Evolutionary conservation across 2,113 vertebrate genomes (phyloP).

Genomic region (Tauraco erythrolophus): DNA sequence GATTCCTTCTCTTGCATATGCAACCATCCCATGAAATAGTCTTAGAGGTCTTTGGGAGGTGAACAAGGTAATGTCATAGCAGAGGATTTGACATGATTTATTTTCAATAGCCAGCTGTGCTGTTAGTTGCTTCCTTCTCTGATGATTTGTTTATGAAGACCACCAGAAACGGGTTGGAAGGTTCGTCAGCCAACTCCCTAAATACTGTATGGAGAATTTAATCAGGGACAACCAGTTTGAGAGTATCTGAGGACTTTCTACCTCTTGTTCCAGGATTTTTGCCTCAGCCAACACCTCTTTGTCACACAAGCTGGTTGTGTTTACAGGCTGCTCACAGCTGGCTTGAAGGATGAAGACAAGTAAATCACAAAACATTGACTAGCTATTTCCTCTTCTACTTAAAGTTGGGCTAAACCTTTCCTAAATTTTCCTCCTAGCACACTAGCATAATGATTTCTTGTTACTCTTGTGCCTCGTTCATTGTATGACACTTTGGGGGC

Average conservation of each 20-base stretch:
- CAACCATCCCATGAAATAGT: neutral
- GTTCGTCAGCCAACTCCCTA: neutral
- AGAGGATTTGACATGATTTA: neutral
- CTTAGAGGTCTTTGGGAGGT: neutral
- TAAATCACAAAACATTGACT: slow-evolving; percentile 5
- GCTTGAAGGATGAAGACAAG: neutral
- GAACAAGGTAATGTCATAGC: neutral
- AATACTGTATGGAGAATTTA: neutral
- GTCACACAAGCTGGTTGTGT: neutral
- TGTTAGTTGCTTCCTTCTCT: neutral
- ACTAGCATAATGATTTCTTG: slow-evolving; percentile 12
- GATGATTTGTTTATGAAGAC: neutral
- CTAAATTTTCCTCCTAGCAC: neutral
- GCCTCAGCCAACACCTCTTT: neutral
- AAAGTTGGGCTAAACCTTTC: neutral
- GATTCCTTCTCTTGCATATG: neutral
- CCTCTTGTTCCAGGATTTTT: neutral
- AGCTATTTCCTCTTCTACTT: slow-evolving; percentile 27
- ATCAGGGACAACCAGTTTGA: neutral
- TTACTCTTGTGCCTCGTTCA: slow-evolving; percentile 22
- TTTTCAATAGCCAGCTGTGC: neutral
- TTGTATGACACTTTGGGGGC: neutral
- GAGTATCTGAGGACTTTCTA: neutral
- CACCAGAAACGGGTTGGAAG: neutral
- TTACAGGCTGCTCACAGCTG: slow-evolving; percentile 13